Base-by-base conservation (phyloP, 2,888 invertebrate genomes). In the Polydrusus pterygomalis region DNA sequence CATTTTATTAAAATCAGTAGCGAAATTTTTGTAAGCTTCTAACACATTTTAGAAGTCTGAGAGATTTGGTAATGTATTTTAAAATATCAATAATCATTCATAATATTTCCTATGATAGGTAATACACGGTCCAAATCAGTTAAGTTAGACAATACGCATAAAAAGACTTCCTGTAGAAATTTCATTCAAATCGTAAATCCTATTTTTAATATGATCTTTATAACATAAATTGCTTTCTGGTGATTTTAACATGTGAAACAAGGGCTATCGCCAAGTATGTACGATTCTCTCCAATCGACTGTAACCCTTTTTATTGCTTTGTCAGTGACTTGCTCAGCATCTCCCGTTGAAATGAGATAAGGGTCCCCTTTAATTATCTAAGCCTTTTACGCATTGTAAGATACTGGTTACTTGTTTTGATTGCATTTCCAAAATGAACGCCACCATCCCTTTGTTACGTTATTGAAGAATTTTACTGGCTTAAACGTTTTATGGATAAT, bases 311-410 rank as follows among this genome's bases (percentile, higher is more conserved):
- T 71, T 70, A 30, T 40, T 75, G 75, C 69, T 34, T 60, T 30
- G 65, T 70, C 74, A 74, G 69, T n/a, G 9, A 54, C 64, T 65
- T 69, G 60, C 60, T 62, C 70, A 45, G 49, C 45, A 11, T 47
- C 43, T 18, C 45, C 54, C 18, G 30, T 47, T 63, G 43, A 69
- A 64, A 77, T 34, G 62, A 77, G 77, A 77, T 77, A 77, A 77
- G 70, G 77, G 30, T 25, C 67, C 76, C 67, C 45, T 77, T 74
- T 77, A 77, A 77, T 77, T 71, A 70, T 67, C 74, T 60, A 70
- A 70, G 74, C 74, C 65, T 70, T 70, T 77, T 40, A 70, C 20
- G 74, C 62, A 43, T 70, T 74, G 62, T 60, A 71, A 74, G 77
- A 74, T 74, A 74, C 74, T 74, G 77, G 70, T 74, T 34, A 38